A percentile compares a stretch with the other conserved stretches of the same genome.
Conservation (phyloP, 2,797 vertebrate genomes). For the Channallabes apus region DNA sequence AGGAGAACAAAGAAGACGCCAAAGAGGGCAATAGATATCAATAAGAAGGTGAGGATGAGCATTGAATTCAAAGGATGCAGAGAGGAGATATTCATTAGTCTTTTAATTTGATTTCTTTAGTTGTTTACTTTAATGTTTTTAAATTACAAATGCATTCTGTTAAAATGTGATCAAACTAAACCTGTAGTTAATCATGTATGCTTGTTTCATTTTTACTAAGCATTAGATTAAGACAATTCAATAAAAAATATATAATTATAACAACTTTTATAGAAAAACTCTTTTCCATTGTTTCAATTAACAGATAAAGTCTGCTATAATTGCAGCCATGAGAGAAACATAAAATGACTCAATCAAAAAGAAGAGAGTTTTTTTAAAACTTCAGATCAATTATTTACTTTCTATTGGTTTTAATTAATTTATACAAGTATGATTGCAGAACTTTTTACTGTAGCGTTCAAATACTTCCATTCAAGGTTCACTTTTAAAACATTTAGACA, state of each 20-base stretch:
- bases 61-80: not conserved
- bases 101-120: not conserved
- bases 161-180: not conserved
- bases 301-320: too few species aligned
- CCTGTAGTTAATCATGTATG: not conserved
- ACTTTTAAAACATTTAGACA: not conserved
- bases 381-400: not conserved
- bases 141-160: not conserved
- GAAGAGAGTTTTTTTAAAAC: not conserved
- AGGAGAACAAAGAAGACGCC: not conserved
- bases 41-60: not conserved
- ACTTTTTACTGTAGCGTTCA: not conserved
- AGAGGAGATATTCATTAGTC: not conserved
- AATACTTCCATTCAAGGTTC: not conserved
- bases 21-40: not conserved
- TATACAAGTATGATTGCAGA: not conserved
- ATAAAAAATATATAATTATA: not conserved
- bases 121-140: not conserved
- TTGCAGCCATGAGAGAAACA: too few species aligned
- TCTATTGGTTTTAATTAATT: not conserved
- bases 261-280: not conserved
- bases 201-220: not conserved
- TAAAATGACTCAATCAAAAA: too few species aligned
- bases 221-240: not conserved
- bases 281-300: not conserved